Base-by-base conservation (phyloP, 2,888 invertebrate species). In the Ormyrus pomaceus region DNA sequence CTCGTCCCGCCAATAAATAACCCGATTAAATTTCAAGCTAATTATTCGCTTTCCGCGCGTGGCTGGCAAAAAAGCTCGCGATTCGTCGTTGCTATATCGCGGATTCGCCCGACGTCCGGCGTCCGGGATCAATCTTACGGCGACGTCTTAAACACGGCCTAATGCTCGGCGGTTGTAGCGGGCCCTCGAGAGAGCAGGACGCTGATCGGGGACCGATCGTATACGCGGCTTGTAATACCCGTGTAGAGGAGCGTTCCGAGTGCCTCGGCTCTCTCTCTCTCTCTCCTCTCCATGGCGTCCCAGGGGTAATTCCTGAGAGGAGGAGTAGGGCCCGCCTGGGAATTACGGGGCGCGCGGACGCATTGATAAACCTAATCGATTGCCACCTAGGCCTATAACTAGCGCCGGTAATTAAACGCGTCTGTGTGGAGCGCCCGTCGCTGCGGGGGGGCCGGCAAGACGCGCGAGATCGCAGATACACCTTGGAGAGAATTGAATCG, bases 301-400 rank as follows among this genome's bases (percentile, higher is more conserved):
- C 65, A 6, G 10, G 70, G 45, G 75, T 76, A 70, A 80, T 76
- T 70, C 64, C 59, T 61, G 59, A 62, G 68, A 69, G 61, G 56
- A 55, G 13, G 46, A 13, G 13, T 10, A 13, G 53, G 55, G 51
- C 50, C 48, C 55, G 6, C 53, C 9, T 6, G 70, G 70, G 64
- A 34, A 79, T 79, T 74, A 70, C 11, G 8, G 10, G 50, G 48
- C n/a, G 65, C 58, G 59, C 61, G 72, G 70, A 66, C 59, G 75
- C 75, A 83, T 71, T 76, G 77, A 83, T 82, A 79, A 83, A 80
- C 62, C 70, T 82, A 80, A 82, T 83, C 78, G 80, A 80, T 83
- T 68, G 73, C 77, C 65, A 79, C 66, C 71, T 71, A 71, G 59
- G 48, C 62, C 56, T 79, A 64, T 79, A 76, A 51, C 69, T 72